Conservation (phyloP, 2,113 vertebrate genomes). For the Melanostigma gelatinosum region DNA sequence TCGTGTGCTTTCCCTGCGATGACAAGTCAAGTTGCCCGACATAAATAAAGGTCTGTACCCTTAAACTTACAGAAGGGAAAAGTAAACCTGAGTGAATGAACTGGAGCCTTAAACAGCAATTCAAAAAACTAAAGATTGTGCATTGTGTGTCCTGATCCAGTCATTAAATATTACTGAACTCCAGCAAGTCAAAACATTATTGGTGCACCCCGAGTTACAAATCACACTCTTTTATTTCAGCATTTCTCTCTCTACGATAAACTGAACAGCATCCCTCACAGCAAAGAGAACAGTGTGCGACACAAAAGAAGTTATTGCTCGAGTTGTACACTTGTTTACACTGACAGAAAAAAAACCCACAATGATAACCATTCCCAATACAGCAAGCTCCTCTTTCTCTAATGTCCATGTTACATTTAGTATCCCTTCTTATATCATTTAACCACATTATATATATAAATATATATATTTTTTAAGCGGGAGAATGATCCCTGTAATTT, state of each 20-base stretch:
- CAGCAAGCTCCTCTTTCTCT: not conserved
- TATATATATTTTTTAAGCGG: not conserved
- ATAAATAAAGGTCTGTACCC: not conserved
- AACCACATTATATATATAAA: not conserved
- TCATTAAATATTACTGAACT: not conserved
- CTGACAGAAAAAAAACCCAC: not conserved
- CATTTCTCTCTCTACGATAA: not conserved
- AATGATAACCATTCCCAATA: not conserved
- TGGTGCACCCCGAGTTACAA: not conserved
- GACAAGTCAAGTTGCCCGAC: not conserved
- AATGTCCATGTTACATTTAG: not conserved
- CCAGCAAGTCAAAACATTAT: not conserved
- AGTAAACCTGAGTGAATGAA: constrained; percentile 17
- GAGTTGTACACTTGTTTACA: not conserved
- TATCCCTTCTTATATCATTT: constrained; percentile 6
- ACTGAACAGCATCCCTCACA: not conserved
- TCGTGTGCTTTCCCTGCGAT: not conserved
- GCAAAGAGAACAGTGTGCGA: constrained; percentile 10
- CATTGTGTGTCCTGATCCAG: not conserved
- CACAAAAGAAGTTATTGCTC: constrained; percentile 45
- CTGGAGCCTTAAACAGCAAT: not conserved
- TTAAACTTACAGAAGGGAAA: not conserved
- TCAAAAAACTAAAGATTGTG: not conserved
- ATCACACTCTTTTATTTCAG: constrained; percentile 24
- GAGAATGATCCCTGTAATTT: not conserved